Evolutionary conservation across 1,140 invertebrate genomes (phyloP), one percentile per base, ranked within the genome.

Genomic region (Macrostomum lignano): DNA sequence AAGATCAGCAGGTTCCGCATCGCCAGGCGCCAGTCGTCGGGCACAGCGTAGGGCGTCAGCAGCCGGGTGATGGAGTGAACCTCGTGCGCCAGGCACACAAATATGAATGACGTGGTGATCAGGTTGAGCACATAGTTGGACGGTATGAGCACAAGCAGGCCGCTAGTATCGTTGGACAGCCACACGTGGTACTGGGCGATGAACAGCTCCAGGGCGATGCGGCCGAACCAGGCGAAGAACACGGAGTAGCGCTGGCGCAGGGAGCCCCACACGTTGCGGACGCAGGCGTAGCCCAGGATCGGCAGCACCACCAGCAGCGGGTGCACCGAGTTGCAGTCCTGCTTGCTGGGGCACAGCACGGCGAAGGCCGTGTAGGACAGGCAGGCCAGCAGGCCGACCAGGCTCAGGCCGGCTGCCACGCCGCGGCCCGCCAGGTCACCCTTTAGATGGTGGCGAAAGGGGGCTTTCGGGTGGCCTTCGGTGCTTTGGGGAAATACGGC

Each of bases 161-260:
- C 79, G 43, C 84, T 72, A 0, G 74, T 65, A 59, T 91, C 81
- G 1, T 82, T 79, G 2, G 79, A 77, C 26, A 88, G 53, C 82
- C 81, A 91, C 32, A 88, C 77, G 46, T 93, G 84, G 42, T 79
- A 79, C 52, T 88, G 81, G 25, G 73, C 72, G 10, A 88, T 72
- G 44, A 86, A 79, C 13, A 91, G 54, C 62, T 62, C 41, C 11
- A 32, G 7, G 14, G 10, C 9, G 17, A 33, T 11, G 6, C 15
- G 20, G 28, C 20, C 13, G 7, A 24, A 24, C 9, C 9, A 24
- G 23, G 23, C n/a, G 9, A 24, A 24, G 9, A 9, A n/a, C n/a
- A 9, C 23, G 23, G 13, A 6, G 25, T 26, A 11, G 5, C 17
- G n/a, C 14, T 24, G 2, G 23, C 17, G 21, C n/a, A n/a, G n/a